Base-by-base conservation (phyloP, 2,113 vertebrate species). In the Eurypyga helias region DNA sequence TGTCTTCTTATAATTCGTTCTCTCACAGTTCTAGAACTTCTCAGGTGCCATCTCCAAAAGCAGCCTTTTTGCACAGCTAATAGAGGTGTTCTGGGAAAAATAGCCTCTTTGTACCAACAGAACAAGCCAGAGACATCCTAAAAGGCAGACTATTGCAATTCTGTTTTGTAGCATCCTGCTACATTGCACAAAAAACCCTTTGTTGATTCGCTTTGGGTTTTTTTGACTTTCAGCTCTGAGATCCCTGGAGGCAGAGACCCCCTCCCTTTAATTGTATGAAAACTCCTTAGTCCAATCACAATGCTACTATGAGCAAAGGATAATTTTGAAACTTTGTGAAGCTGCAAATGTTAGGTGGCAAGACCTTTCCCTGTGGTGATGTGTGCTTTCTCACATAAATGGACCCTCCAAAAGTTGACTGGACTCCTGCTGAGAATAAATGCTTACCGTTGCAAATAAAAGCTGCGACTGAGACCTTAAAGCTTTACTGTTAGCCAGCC, bases 221-320 rank as follows among this genome's bases (percentile, higher is more conserved):
- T 91, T 89, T 78, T 95, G 77, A 83, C 77, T 65, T 89, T 97
- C 54, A 89, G 31, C 73, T 95, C 60, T 65, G 77, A 84, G 84
- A 21, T 75, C 80, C 69, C 61, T 76, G 91, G 66, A 89, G 91
- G 45, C 41, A 79, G 73, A 87, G 73, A 89, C 36, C 41, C 49
- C 92, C 65, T 95, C 48, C 24, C 89, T 92, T 86, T 75, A 90
- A 70, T 31, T 83, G 41, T 57, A 71, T 91, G 69, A 57, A 95
- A 95, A 92, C 48, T 61, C 10, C 3, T 91, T 49, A 84, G 79
- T 48, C 72, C 69, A 57, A 78, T 75, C 89, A 33, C 65, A 83
- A 71, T 65, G n/a, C 45, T 71, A 43, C 77, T 61, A 38, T 48
- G 41, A 95, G 89, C 43, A 89, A 87, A 89, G 45, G 61, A 82